A percentile compares a stretch with the other conserved stretches of the same genome.
Conservation (phyloP, 2,113 vertebrate species). For the Gambusia holbrooki region DNA sequence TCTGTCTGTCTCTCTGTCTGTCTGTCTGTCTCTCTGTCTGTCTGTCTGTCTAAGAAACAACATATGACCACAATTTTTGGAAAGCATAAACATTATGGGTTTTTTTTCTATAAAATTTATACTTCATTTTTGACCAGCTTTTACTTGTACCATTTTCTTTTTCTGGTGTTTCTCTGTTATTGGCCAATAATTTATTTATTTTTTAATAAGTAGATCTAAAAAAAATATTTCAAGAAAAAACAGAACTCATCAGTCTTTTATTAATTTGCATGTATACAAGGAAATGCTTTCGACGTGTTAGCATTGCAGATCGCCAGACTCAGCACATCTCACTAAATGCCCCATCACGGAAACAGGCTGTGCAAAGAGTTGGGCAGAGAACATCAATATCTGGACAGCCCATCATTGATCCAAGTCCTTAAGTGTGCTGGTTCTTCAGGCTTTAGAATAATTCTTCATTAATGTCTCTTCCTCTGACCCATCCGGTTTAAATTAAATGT, state of each 20-base stretch:
- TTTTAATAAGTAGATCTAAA: neutral
- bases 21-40: too few relatives aligned
- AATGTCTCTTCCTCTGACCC: slow-evolving; percentile 41
- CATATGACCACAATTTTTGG: too few relatives aligned
- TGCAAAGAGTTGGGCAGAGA: slow-evolving; percentile 43
- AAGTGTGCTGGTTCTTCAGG: slow-evolving; percentile 25
- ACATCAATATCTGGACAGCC: slow-evolving; percentile 62
- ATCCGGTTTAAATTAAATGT: slow-evolving; percentile 35
- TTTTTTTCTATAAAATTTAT: too few relatives aligned
- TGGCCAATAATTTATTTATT: neutral
- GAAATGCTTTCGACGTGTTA: slow-evolving; percentile 19
- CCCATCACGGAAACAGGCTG: slow-evolving; percentile 42
- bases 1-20: too few relatives aligned
- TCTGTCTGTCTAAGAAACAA: too few relatives aligned
- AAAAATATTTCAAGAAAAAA: neutral
- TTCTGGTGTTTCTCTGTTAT: neutral
- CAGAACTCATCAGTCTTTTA: slow-evolving; percentile 14
- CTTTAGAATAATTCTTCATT: slow-evolving; percentile 56
- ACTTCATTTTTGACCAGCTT: too few relatives aligned
- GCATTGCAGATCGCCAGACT: slow-evolving; percentile 39
- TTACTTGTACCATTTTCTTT: neutral
- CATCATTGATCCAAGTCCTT: slow-evolving; percentile 56
- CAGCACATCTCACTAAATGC: slow-evolving; percentile 61
- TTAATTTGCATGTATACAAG: slow-evolving; percentile 17
- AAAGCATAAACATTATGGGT: too few relatives aligned